Evolutionary conservation across 2,888 invertebrate genomes (phyloP), one percentile per base, ranked within the genome.

Genomic region (Noctua fimbriata): DNA sequence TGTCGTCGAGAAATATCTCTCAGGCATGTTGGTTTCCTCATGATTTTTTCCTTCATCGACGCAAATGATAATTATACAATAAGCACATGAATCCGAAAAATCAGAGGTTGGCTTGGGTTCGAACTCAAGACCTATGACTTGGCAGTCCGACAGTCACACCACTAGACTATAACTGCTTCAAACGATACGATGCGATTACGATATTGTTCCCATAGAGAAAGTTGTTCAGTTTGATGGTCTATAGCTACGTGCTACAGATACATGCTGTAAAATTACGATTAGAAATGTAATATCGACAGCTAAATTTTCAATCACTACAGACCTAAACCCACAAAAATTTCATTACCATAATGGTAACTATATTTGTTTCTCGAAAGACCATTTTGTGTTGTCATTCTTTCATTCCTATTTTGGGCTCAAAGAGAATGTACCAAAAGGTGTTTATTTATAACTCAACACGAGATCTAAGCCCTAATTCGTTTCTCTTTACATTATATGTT

Each of bases 381-480:
- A 21, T 49, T 49, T 58, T 4, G 1, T 24, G 24, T 66, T 18
- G 1, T 3, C 2, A 28, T 14, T 60, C 2, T 44, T 32, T 36
- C 1, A 65, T 36, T 32, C 0, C 24, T 18, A 55, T 55, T 79
- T 84, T 71, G 0, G 1, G 1, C 4, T 70, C 32, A 69, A 84
- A 63, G 2, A 1, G 12, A 44, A 70, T 55, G 28, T 65, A 47
- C 44, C n/a, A 78, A 83, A 73, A 63, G 55, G n/a, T 66, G 47
- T 70, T 66, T 73, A 74, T 74, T 74, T 55, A 71, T 74, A 71
- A 44, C 55, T 73, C 69, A 65, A 36, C 44, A 32, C 28, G 16
- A 70, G 32, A 84, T 52, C 36, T 69, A 49, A 74, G 55, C 18
- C 55, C 55, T 71, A 67, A 67, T 83, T 79, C 32, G 47, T 84